A percentile compares a stretch with the other conserved stretches of the same genome.
Evolutionary conservation across 2,797 vertebrate genomes (phyloP).

Genomic region (Nyctalus aviator): DNA sequence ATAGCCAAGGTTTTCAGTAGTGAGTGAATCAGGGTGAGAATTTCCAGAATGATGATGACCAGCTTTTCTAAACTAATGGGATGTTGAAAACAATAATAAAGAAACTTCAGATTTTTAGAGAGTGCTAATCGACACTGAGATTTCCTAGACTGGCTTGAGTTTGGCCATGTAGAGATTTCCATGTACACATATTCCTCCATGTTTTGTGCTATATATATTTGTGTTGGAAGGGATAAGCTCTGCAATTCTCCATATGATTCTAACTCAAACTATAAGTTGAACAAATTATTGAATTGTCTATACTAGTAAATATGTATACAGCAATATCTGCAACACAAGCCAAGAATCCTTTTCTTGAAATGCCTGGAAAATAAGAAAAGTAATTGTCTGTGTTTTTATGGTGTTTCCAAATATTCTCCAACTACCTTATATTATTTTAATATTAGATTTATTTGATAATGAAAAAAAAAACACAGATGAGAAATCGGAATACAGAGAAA

Average conservation of each 20-base stretch:
- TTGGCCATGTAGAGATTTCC: not conserved
- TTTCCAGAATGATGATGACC: not conserved
- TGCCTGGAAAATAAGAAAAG: not conserved
- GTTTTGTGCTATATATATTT: not conserved
- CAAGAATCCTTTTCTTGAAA: not conserved
- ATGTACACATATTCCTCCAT: not conserved
- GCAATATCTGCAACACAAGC: not conserved
- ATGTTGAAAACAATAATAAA: constrained; percentile 15
- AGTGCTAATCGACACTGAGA: not conserved
- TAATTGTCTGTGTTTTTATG: not conserved
- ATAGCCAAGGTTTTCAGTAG: not conserved
- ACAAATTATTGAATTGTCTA: not conserved
- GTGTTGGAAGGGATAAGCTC: not conserved
- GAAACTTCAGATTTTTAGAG: constrained; percentile 13
- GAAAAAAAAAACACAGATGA: not conserved
- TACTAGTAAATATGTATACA: not conserved
- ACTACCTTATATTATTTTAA: not conserved
- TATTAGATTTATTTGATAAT: constrained; percentile 31
- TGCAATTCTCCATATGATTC: not conserved
- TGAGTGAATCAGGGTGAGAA: not conserved
- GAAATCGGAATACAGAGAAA: not conserved
- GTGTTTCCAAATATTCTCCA: constrained; percentile 1
- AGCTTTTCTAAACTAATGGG: constrained; percentile 2
- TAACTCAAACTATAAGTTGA: not conserved
- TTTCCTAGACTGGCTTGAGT: not conserved